Conservation (phyloP, 2,888 invertebrate genomes). For the Hymenopus coronatus region DNA sequence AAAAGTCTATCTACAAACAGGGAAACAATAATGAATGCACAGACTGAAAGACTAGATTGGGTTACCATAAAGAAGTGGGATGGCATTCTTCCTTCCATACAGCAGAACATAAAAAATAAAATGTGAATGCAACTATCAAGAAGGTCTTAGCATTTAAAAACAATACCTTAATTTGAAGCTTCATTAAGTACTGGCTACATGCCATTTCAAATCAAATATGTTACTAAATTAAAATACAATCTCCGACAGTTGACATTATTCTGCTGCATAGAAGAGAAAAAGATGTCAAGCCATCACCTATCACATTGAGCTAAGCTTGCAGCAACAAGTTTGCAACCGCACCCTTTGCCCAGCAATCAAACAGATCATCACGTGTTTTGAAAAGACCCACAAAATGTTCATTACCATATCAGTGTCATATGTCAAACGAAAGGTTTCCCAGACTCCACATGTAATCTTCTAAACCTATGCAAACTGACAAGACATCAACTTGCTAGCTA, state of each 20-base stretch:
- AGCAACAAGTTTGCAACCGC: conserved; percentile 21
- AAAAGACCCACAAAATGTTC: not conserved
- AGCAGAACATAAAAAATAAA: conserved; percentile 24
- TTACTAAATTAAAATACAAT: conserved; percentile 7
- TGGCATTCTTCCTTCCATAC: conserved; percentile 24
- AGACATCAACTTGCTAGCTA: conserved; percentile 16
- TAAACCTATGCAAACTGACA: conserved; percentile 16
- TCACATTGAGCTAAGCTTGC: conserved; percentile 31
- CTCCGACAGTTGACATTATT: not conserved
- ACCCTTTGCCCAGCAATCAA: not conserved
- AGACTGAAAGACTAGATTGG: conserved; percentile 36
- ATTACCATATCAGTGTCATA: not conserved
- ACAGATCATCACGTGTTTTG: too few relatives aligned
- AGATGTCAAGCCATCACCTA: conserved; percentile 21
- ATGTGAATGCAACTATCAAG: not conserved
- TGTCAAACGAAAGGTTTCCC: not conserved
- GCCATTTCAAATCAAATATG: conserved; percentile 4
- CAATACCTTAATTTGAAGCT: conserved; percentile 19
- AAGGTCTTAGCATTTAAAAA: conserved; percentile 3
- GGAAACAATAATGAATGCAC: conserved; percentile 27
- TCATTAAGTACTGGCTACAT: conserved; percentile 7
- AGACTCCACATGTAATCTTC: conserved; percentile 9
- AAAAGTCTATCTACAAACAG: conserved; percentile 24
- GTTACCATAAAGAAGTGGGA: conserved; percentile 28
- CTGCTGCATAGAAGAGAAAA: conserved; percentile 17